A percentile compares a stretch with the other conserved stretches of the same genome.
Evolutionary conservation across 1,140 invertebrate genomes (phyloP).

Genomic region (Trachymyrmex cornetzi): DNA sequence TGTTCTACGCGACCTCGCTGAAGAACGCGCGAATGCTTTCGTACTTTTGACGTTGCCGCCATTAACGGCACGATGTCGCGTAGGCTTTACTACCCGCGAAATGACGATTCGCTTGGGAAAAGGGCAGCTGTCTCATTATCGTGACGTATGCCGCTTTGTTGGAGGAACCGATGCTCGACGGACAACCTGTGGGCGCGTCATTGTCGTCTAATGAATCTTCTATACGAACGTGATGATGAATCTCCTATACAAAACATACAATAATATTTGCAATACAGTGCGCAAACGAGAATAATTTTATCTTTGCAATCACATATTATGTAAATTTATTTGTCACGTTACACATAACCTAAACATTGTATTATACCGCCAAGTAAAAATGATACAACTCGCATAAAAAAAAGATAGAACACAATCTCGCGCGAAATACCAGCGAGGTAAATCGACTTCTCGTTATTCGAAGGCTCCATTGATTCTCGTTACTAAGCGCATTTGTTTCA

Average conservation of each 20-base stretch:
- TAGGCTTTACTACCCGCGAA: conserved; percentile 75
- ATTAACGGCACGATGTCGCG: conserved; percentile 66
- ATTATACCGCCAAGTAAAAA: neutral
- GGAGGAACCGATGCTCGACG: conserved; percentile 53
- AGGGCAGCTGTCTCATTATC: conserved; percentile 79
- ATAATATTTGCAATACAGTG: neutral
- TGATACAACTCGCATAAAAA: neutral
- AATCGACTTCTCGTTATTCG: neutral
- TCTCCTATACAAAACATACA: neutral
- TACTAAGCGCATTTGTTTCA: conserved; percentile 21
- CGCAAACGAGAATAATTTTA: neutral
- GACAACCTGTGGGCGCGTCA: neutral
- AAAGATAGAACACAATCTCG: too few relatives aligned
- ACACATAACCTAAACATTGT: neutral
- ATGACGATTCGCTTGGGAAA: conserved; percentile 77
- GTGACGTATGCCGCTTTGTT: conserved; percentile 45
- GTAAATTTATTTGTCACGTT: neutral
- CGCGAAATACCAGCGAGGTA: neutral
- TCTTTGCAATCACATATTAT: neutral
- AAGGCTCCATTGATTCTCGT: conserved; percentile 18
- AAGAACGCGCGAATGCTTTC: conserved; percentile 8
- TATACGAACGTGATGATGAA: conserved; percentile 35
- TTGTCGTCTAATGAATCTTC: conserved; percentile 36
- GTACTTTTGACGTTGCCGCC: conserved; percentile 38
- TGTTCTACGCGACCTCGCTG: conserved; percentile 8